Base-by-base conservation (phyloP, 2,113 vertebrate genomes). In the Panthera tigris region DNA sequence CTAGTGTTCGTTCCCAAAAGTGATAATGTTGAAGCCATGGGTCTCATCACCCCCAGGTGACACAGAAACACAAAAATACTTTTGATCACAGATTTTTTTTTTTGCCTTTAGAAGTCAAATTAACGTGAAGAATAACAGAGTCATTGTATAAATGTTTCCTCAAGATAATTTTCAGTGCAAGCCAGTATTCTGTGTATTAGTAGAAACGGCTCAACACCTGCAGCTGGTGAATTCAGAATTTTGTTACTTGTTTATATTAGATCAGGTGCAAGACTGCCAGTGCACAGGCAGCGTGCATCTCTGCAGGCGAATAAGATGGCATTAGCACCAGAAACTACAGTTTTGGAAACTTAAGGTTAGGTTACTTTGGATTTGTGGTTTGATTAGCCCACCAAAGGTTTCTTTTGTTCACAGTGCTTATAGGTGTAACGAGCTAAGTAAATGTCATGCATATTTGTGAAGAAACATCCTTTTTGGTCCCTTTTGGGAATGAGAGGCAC, bases 1-100 rank as follows among this genome's bases (percentile, higher is more conserved):
- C 94, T 78, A 3, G n/a, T 97, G 94, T 97, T 95, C 97, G 65
- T 97, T 96, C 94, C 94, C 83, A 68, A 0, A 87, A 93, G 89
- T 97, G 61, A 50, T 89, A 73, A 92, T 94, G 93, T 94, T 97
- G 88, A 97, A 94, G 25, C 71, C 86, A 86, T n/a, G 27, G 83
- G 87, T 87, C 80, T 31, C 0, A 80, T 98, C 96, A 97, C 41
- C 33, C 65, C 81, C n/a, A 2, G 36, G 16, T 91, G 91, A 91
- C 41, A 81, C 55, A 45, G 89, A 97, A 96, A 89, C 94, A 83
- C 87, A 74, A 92, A 50, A 82, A 89, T 25, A 97, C 48, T 91
- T 36, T 61, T 66, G 80, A 88, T 97, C 2, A 14, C 50, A 97
- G 29, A 5, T 14, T 89, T 90, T 55, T 83, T 68, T 95, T 80